Base-by-base conservation (phyloP, 2,113 vertebrate species). In the Cyanistes caeruleus region DNA sequence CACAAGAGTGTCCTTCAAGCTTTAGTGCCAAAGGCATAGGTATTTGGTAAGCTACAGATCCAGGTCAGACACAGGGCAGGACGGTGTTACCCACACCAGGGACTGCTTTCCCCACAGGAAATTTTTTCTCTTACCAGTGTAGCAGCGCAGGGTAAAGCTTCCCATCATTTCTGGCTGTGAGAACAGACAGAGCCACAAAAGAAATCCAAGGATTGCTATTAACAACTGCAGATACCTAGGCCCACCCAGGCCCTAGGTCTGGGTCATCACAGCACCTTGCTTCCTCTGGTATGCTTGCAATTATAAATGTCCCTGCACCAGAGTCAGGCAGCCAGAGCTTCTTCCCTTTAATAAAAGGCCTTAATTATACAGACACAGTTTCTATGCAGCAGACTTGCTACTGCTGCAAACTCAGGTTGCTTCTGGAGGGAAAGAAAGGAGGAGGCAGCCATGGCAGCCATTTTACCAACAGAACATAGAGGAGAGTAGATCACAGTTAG, bases 401-500 rank as follows among this genome's bases (percentile, higher is more conserved):
- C 35, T 92, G 64, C 89, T 70, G 81, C 68, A 84, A 93, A 87
- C 63, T 69, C 63, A n/a, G 78, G 79, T 80, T 15, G 18, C 37
- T 94, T 69, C 46, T 88, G 70, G 90, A 94, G 63, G 51, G 17
- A 76, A 93, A 56, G 30, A 67, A 49, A 94, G 53, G 79, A 95
- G 72, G 85, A 31, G 69, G 81, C 2, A 37, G 63, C 2, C 0
- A 20, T 92, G 55, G 67, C 78, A 91, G 87, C 78, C 4, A 5
- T 69, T 63, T 70, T 89, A 87, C 59, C 75, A 43, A 49, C 44
- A 96, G 70, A 90, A 86, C 55, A 74, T 39, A 63, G 59, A 83
- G 58, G 46, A 93, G 59, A 89, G 48, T 11, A 8, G 55, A 77
- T 84, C 15, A 37, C 63, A 64, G 62, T 76, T 72, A 59, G 52